Percentiles rank a stretch among this genome's conserved stretches.
Conservation (phyloP, 2,113 vertebrate species). For the Cebidichthys violaceus region DNA sequence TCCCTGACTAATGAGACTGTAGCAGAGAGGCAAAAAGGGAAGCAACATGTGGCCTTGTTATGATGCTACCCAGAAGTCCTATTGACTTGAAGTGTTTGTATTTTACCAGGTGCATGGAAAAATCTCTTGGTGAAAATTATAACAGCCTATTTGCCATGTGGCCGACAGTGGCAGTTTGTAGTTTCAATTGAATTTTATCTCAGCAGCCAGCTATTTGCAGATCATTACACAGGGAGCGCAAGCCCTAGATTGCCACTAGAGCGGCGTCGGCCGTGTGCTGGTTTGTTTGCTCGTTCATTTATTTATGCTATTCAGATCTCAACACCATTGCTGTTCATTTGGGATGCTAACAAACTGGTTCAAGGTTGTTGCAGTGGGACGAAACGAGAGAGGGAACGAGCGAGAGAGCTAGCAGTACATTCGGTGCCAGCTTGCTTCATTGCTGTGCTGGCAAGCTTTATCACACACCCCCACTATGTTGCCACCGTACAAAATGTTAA, state of each 20-base stretch:
- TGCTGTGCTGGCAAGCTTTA: slow-evolving; percentile 66
- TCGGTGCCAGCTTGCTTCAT: slow-evolving; percentile 69
- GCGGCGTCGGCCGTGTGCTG: slow-evolving; percentile 56
- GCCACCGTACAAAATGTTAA: slow-evolving; percentile 74
- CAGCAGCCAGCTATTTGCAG: slow-evolving; percentile 80
- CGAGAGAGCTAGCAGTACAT: slow-evolving; percentile 31
- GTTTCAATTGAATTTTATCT: slow-evolving; percentile 80
- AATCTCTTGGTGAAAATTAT: slow-evolving; percentile 59
- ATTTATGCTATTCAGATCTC: slow-evolving; percentile 81
- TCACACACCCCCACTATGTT: slow-evolving; percentile 54
- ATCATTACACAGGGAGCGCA: slow-evolving; percentile 75
- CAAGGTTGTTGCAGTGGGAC: slow-evolving; percentile 71
- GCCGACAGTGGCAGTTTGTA: slow-evolving; percentile 62
- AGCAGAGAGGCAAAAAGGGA: slow-evolving; percentile 4
- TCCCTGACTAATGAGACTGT: slow-evolving; percentile 14
- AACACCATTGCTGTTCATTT: slow-evolving; percentile 68
- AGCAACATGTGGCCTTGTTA: slow-evolving; percentile 58
- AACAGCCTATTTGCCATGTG: slow-evolving; percentile 71
- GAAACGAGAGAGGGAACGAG: slow-evolving; percentile 18
- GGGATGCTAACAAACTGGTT: slow-evolving; percentile 78
- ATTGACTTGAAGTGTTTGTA: slow-evolving; percentile 64
- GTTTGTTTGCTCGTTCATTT: slow-evolving; percentile 81
- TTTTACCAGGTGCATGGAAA: slow-evolving; percentile 62
- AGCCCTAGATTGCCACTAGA: slow-evolving; percentile 73
- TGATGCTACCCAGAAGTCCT: slow-evolving; percentile 57